Evolutionary conservation across 2,797 vertebrate species (phyloP), one percentile per base, ranked within the genome.

Genomic region (Ibycter americanus): DNA sequence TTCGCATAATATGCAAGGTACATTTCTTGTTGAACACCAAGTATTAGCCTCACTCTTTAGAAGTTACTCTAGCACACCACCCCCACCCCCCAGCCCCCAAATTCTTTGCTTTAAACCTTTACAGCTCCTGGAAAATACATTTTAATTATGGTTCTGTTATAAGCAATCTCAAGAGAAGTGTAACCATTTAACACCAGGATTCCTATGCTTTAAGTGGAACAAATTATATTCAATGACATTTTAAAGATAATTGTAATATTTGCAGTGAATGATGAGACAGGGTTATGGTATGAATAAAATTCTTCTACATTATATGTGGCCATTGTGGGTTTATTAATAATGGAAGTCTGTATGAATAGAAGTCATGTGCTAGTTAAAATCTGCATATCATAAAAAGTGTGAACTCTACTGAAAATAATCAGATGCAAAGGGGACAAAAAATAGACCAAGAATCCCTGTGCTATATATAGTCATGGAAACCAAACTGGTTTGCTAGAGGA

Each of bases 241-340:
- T 96, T 79, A 73, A 96, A 93, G 92, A 77, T 65, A 81, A 96
- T 65, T 81, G 82, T 96, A 86, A 84, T 82, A 90, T 89, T 94
- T 95, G 96, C 92, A 87, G 87, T 92, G 94, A 92, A 68, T 83
- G 62, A 81, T 78, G 96, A 88, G 87, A 85, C 61, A 62, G 84
- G 89, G 79, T 92, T 88, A 80, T 5, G 3, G 73, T 86, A 61
- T 92, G 94, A 97, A 97, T 97, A 97, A 97, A 97, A 93, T 92
- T 94, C 83, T 95, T 96, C 93, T 93, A 94, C 46, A 9, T 93
- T 86, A 49, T 51, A 68, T 63, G 72, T 2, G 17, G 81, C 76
- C 23, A 5, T 70, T 89, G 94, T 96, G 86, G 40, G n/a, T 94
- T 95, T 94, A 36, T 94, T 96, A 81, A 62, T 83, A 83, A 65